Conservation (phyloP, 2,797 vertebrate species). For the Hydrolagus colliei region DNA sequence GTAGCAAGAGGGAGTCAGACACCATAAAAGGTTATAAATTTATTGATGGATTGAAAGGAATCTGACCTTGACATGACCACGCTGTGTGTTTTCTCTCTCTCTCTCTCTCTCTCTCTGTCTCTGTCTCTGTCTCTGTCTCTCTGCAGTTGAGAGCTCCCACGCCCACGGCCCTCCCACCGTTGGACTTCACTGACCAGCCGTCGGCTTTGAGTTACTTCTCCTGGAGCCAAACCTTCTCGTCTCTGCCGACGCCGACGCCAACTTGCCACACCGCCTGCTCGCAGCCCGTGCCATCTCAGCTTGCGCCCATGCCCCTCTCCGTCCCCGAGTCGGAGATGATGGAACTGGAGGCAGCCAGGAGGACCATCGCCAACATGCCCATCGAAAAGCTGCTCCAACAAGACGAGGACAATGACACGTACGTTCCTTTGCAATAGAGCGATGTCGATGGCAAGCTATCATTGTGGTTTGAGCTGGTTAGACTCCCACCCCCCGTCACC, state of each 20-base stretch:
- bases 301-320: conserved; percentile 66
- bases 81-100: too few relatives aligned
- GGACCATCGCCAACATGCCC: conserved; percentile 54
- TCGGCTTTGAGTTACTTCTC: conserved; percentile 73
- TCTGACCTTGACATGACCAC: too few relatives aligned
- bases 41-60: too few relatives aligned
- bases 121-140: conserved; percentile 29
- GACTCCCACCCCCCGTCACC: too few relatives aligned
- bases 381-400: conserved; percentile 79
- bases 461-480: too few relatives aligned
- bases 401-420: conserved; percentile 65
- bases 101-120: too few relatives aligned
- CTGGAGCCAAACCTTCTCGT: conserved; percentile 77
- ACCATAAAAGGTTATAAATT: too few relatives aligned
- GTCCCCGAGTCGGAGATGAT: conserved; percentile 59
- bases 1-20: too few relatives aligned
- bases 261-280: conserved; percentile 55
- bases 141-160: conserved; percentile 59
- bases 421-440: conserved; percentile 41
- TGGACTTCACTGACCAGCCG: conserved; percentile 72
- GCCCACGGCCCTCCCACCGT: conserved; percentile 57
- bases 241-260: conserved; percentile 51
- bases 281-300: conserved; percentile 58
- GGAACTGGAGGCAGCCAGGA: conserved; percentile 61
- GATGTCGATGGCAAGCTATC: too few relatives aligned